Conservation (phyloP, 2,888 invertebrate species). For the Theretra japonica region DNA sequence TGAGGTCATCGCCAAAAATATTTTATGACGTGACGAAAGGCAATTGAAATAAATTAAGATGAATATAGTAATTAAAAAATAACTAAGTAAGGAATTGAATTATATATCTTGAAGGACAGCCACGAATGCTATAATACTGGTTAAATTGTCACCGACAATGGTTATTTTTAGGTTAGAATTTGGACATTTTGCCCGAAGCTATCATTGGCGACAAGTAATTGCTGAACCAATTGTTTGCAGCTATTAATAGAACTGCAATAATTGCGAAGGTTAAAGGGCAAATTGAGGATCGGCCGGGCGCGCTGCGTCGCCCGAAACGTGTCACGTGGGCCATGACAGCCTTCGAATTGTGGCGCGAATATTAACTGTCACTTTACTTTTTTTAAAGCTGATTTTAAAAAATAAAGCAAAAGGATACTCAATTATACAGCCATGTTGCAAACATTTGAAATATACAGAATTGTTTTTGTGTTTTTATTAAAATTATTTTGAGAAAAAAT, state of each 20-base stretch:
- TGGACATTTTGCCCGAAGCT: conserved; percentile 42
- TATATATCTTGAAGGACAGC: neutral
- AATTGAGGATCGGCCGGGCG: conserved; percentile 65
- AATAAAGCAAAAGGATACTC: neutral
- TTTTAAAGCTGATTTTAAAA: neutral
- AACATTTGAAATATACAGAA: too few relatives aligned
- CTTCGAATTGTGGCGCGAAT: conserved; percentile 53
- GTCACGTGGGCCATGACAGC: conserved; percentile 57
- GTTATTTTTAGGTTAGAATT: conserved; percentile 21
- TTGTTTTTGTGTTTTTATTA: too few relatives aligned
- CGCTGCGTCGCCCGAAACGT: conserved; percentile 49
- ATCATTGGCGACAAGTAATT: conserved; percentile 59
- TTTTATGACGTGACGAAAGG: too few relatives aligned
- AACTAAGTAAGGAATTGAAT: neutral
- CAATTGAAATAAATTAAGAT: too few relatives aligned
- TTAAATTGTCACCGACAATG: neutral
- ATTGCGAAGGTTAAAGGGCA: conserved; percentile 75
- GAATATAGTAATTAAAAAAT: too few relatives aligned
- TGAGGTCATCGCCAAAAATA: too few relatives aligned
- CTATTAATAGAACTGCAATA: conserved; percentile 74
- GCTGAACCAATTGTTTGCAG: conserved; percentile 73
- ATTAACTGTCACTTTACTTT: conserved; percentile 38
- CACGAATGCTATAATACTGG: neutral
- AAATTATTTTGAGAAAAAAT: too few relatives aligned
- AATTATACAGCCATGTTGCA: neutral